Evolutionary conservation across 2,888 invertebrate species (phyloP), one percentile per base, ranked within the genome.

Genomic region (Uloborus plumipes): DNA sequence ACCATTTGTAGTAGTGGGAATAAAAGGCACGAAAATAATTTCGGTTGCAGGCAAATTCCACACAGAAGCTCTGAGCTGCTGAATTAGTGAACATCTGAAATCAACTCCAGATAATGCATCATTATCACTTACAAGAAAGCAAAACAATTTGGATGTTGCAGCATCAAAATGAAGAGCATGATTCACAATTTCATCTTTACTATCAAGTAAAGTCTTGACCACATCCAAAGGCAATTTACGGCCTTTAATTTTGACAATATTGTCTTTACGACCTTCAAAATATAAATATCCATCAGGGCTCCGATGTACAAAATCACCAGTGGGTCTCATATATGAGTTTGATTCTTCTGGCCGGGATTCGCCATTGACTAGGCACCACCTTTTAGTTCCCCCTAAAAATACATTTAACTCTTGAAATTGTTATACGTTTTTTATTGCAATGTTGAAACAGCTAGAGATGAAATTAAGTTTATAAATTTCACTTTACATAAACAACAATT

Each of bases 211-310:
- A 49, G 49, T 58, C 20, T 72, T 20, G n/a, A 83, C 39, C 13
- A 14, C 58, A 13, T 50, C 14, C 15, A 77, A n/a, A 4, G 62
- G 73, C 9, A 95, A 88, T 89, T 92, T 92, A 86, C 92, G 91
- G 0, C 95, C 95, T 88, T 93, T 93, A 88, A 94, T 91, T 90
- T 97, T 97, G 11, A 95, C 90, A 39, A 92, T 89, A 85, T 92
- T 91, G 89, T 95, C 93, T 85, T 89, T 91, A 65, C 96, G 91
- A 0, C 93, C 93, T 86, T 87, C 47, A 81, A 87, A 89, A 51
- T 85, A 86, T 15, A 89, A 72, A 18, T 69, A 16, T 1, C 88
- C 87, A 58, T 86, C 67, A 1, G 47, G 16, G 6, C 85, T 81
- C 16, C 92, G 89, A 78, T 85, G 85, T 4, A 93, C 95, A 71